Conservation (phyloP, 2,888 invertebrate genomes). For the Anarsia innoxiella region DNA sequence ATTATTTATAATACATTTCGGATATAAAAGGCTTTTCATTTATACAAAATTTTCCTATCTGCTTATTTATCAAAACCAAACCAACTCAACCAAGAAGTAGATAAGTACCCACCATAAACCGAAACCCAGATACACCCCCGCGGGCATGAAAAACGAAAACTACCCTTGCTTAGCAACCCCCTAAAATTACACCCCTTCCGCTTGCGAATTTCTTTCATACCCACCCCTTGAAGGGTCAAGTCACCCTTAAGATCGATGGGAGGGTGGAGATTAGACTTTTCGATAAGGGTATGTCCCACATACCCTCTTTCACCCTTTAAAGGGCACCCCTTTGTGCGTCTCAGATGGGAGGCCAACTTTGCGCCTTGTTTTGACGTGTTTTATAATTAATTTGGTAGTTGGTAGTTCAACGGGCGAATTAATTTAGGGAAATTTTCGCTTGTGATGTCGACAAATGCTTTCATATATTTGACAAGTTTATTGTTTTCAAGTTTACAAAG, state of each 20-base stretch:
- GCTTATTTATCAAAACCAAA: too few relatives aligned
- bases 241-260: constrained; percentile 75
- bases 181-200: constrained; percentile 48
- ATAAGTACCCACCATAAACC: too few relatives aligned
- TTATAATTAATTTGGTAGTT: constrained; percentile 75
- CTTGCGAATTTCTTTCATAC: constrained; percentile 67
- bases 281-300: constrained; percentile 65
- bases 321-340: constrained; percentile 59
- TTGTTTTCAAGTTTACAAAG: too few relatives aligned
- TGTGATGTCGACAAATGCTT: too few relatives aligned
- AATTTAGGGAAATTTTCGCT: constrained; percentile 49
- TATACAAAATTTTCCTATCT: too few relatives aligned
- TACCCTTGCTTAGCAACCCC: constrained; percentile 50
- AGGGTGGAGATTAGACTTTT: constrained; percentile 66
- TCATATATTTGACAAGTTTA: too few relatives aligned
- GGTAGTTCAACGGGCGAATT: constrained; percentile 59
- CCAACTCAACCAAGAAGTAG: too few relatives aligned
- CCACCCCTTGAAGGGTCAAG: constrained; percentile 59
- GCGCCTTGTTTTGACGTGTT: constrained; percentile 70
- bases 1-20: too few relatives aligned
- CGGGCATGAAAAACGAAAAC: constrained; percentile 56
- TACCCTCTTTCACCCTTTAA: constrained; percentile 27
- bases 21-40: too few relatives aligned
- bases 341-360: constrained; percentile 65
- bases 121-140: constrained; percentile 11